A percentile compares a stretch with the other conserved stretches of the same genome.
These are phyloP conservation scores for Halocynthia aurantium DNA, from an alignment of 23 tunicate genomes.

Conservation along the genomic window DNA sequence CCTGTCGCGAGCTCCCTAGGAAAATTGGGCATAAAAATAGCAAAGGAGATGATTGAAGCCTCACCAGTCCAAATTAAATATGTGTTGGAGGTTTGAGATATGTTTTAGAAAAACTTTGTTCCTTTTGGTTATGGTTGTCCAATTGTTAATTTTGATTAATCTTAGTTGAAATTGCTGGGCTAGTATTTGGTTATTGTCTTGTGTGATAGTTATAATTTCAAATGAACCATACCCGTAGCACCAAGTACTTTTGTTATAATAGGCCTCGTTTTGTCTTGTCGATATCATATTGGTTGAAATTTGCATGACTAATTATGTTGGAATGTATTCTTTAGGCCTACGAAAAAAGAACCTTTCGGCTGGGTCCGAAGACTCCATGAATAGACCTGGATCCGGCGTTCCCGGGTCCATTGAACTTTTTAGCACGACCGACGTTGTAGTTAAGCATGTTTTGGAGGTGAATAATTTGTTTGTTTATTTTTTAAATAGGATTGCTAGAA, in stretches of 20 bases:
- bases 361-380: conserved; percentile 50
- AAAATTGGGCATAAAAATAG: conserved; percentile 1
- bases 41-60: conserved; percentile 13
- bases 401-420: conserved; percentile 86
- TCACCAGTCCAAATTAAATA: conserved; percentile 4
- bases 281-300: no score
- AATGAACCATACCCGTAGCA: no score
- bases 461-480: neutral
- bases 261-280: no score
- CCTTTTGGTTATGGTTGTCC: neutral
- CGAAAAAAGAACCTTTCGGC: conserved; percentile 85
- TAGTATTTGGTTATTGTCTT: neutral
- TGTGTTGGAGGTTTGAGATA: conserved; percentile 13
- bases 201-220: no score
- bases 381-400: conserved; percentile 33
- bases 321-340: conserved; percentile 36
- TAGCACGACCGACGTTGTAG: conserved; percentile 83
- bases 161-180: neutral
- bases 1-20: no score
- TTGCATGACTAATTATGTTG: no score
- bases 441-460: conserved; percentile 95
- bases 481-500: neutral
- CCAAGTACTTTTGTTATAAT: no score
- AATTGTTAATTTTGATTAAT: neutral
- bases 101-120: no score